These are phyloP conservation scores for Conomelus anceps DNA, from an alignment of 2,888 invertebrate species.

Conservation along the genomic window DNA sequence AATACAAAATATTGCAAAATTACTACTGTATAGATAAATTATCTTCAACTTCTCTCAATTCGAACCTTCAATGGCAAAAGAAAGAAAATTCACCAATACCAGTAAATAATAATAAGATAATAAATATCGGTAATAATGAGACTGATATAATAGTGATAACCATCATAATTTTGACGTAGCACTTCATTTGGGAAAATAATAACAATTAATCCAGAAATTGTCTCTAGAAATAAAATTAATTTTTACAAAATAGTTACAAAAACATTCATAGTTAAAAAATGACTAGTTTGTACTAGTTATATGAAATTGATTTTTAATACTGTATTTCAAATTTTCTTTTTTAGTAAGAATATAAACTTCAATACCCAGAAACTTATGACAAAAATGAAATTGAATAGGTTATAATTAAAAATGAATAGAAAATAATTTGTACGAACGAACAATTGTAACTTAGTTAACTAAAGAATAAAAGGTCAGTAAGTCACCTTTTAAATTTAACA, in stretches of 20 bases:
- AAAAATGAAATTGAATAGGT: too few species aligned
- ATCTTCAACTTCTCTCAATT: background rate
- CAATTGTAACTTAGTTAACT: too few species aligned
- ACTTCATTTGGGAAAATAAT: background rate
- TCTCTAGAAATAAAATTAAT: too few species aligned
- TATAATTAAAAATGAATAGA: too few species aligned
- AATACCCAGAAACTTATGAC: background rate
- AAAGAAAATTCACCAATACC: background rate
- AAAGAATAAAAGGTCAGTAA: too few species aligned
- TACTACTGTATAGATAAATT: background rate
- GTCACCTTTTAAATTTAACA: too few species aligned
- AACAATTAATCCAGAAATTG: background rate
- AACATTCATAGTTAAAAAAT: background rate
- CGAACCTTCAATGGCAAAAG: background rate
- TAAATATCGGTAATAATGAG: too few species aligned
- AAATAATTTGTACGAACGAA: too few species aligned
- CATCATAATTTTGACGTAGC: too few species aligned
- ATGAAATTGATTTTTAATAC: background rate
- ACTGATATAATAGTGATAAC: too few species aligned
- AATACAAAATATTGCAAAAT: background rate
- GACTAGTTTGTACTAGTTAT: background rate
- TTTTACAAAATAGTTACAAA: background rate
- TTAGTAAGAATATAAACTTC: too few species aligned
- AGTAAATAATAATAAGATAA: background rate
- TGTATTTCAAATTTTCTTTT: background rate